Conservation (phyloP, 2,113 vertebrate genomes). For the Noturus placidus region DNA sequence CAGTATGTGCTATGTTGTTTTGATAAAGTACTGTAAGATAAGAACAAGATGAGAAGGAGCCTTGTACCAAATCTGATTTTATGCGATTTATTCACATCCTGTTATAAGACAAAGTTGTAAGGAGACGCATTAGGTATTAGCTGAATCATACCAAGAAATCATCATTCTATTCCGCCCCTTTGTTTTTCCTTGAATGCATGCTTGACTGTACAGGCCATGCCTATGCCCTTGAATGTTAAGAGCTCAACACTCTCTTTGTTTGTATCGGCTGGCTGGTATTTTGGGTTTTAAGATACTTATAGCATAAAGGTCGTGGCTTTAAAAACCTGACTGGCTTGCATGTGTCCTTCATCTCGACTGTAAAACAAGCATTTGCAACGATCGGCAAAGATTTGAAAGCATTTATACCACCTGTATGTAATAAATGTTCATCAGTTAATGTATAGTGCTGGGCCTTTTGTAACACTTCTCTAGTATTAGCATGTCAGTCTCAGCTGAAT, state of each 20-base stretch:
- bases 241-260: background rate
- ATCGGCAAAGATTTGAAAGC: background rate
- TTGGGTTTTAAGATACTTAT: background rate
- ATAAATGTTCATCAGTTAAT: background rate
- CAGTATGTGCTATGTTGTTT: background rate
- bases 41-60: background rate
- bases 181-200: background rate
- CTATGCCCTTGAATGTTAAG: background rate
- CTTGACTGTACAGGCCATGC: background rate
- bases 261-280: background rate
- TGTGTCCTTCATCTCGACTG: background rate
- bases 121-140: background rate
- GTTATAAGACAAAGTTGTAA: background rate
- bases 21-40: background rate
- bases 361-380: background rate
- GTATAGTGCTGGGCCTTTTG: background rate
- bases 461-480: background rate
- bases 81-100: background rate
- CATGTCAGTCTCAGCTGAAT: background rate
- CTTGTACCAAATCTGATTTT: background rate
- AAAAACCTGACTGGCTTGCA: background rate
- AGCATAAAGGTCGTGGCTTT: background rate
- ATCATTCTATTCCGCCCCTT: slow-evolving; percentile 1
- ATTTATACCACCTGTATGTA: background rate
- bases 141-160: background rate